Evolutionary conservation across 2,888 invertebrate genomes (phyloP), one percentile per base, ranked within the genome.

Genomic region (Lysandra coridon): DNA sequence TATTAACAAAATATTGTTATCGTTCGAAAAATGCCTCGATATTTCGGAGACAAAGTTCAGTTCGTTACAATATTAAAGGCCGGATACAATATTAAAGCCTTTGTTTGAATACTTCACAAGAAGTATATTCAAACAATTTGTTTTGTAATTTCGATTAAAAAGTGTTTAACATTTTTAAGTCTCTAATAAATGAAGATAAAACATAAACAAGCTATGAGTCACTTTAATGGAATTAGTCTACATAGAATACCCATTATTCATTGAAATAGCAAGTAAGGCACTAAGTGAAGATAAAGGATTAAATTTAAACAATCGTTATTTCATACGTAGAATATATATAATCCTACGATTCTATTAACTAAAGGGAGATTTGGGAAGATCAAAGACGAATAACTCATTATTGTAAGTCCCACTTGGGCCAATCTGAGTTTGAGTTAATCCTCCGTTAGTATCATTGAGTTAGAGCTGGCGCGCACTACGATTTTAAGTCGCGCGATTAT

Each of bases 1-100:
- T 69, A 33, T 33, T 69, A 69, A 33, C 69, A 33, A 64, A 64
- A 69, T 69, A 69, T 69, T 69, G 33, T 69, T 69, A 64, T 64
- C 64, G 64, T 64, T 64, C 64, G 64, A 64, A 64, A 30, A 64
- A 12, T 23, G 23, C 30, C 23, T 64, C 30, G 64, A 30, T 30
- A 30, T 64, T 62, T 64, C 64, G 64, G 62, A 62, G 62, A 64
- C 64, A 30, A 64, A 30, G 30, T 64, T 64, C 62, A 3, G 62
- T 23, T 64, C 12, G n/a, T 6, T 60, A 60, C 17, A 53, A n/a
- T 62, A n/a, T 60, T 17, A 60, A 44, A 44, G 44, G n/a, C n/a
- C 60, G 53, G 14, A 60, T n/a, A 6, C 60, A 60, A 44, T 44
- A 44, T 44, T 44, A 44, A 44, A 44, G 62, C 23, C 23, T 62